Evolutionary conservation across 2,113 vertebrate genomes (phyloP).

Genomic region (Sinocyclocheilus anshuiensis): DNA sequence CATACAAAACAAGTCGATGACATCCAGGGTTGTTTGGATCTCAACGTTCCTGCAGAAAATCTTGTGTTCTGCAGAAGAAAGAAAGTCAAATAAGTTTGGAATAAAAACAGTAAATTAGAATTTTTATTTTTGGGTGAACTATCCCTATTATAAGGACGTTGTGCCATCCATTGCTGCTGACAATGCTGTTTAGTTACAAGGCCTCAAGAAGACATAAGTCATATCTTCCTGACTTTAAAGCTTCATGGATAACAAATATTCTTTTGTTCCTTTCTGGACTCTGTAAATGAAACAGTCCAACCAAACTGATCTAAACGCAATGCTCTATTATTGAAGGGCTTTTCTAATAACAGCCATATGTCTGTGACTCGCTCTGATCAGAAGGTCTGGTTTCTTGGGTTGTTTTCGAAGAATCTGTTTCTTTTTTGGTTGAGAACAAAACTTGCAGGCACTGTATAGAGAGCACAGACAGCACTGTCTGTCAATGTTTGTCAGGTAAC

Average conservation of each 20-base stretch:
- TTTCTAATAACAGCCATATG: neutral
- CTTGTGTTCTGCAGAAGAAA: neutral
- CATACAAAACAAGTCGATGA: neutral
- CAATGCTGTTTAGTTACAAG: neutral
- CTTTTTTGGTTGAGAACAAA: neutral
- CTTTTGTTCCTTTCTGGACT: neutral
- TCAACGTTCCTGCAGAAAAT: neutral
- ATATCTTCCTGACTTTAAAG: neutral
- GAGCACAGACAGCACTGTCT: neutral
- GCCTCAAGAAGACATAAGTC: neutral
- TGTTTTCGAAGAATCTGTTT: neutral
- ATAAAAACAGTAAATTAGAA: neutral
- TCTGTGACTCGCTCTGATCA: neutral
- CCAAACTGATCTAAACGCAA: neutral
- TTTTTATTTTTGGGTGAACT: too few species aligned
- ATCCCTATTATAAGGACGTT: neutral
- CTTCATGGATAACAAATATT: neutral
- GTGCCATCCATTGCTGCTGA: neutral
- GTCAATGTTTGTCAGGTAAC: neutral
- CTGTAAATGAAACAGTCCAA: neutral
- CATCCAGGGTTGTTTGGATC: neutral
- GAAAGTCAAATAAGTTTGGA: neutral
- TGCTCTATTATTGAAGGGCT: neutral
- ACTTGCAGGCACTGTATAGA: neutral
- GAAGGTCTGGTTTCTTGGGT: neutral